Base-by-base conservation (phyloP, 1,140 invertebrate species). In the Drosophila nigrodunni region DNA sequence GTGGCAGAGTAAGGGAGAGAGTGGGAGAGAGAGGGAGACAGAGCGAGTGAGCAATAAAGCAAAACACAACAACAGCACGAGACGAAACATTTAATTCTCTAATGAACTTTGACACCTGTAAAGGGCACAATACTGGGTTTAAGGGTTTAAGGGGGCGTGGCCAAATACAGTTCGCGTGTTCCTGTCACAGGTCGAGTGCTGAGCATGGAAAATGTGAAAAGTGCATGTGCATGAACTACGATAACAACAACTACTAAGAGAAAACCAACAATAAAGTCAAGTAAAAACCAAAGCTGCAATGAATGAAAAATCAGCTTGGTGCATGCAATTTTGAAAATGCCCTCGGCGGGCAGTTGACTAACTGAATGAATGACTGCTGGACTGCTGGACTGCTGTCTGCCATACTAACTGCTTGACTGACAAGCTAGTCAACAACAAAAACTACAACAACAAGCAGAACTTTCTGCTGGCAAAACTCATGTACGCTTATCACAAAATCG, bases 301-400 rank as follows among this genome's bases (percentile, higher is more conserved):
- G 80, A 87, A 87, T 87, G 82, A 87, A 87, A 87, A 83, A 80
- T 88, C 82, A 87, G 85, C 77, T 83, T 87, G 82, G 72, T 62
- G 66, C 82, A 87, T 87, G 83, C 82, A 82, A 82, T 68, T 82
- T 86, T 82, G 47, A 25, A 68, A 77, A 62, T 78, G 82, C 82
- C 78, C 82, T 69, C 34, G 58, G 82, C 75, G 77, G 64, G 46
- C 59, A 49, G 80, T 62, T 77, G 68, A 80, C 78, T 73, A 77
- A 78, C 54, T 68, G 49, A 62, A 46, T 62, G 50, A 46, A 18
- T 59, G 70, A 61, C 57, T 73, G 60, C 58, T 44, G 68, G 59
- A 70, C 65, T 58, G 64, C 18, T 54, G 39, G 46, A 67, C 66
- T 68, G 64, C 66, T 68, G 64, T 18, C 61, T 54, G 61, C n/a